Percentiles rank a stretch among this genome's conserved stretches.
These are phyloP conservation scores for Lymantria dispar DNA, from an alignment of 2,888 invertebrate species.

Conservation along the genomic window DNA sequence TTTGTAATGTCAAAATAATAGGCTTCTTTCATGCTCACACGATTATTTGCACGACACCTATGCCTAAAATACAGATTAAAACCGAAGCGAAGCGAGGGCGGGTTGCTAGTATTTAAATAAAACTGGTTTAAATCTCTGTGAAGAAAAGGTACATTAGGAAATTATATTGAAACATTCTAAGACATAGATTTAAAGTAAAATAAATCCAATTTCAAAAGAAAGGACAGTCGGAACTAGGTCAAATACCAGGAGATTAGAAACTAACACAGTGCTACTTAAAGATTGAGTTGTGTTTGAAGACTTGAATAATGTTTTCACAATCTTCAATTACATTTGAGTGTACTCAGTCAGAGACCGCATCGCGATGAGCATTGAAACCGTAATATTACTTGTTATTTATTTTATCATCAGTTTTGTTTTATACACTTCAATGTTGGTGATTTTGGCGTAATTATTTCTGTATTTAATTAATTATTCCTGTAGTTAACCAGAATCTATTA, in stretches of 20 bases:
- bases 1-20: too few species aligned
- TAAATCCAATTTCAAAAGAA: slow-evolving; percentile 4
- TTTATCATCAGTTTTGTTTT: too few species aligned
- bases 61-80: too few species aligned
- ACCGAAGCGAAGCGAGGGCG: too few species aligned
- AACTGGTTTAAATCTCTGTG: too few species aligned
- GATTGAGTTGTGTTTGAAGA: slow-evolving; percentile 19
- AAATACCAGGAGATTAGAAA: slow-evolving; percentile 11
- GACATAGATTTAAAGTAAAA: background rate
- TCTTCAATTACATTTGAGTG: slow-evolving; percentile 22
- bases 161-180: background rate
- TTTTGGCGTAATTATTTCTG: too few species aligned
- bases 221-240: slow-evolving; percentile 12
- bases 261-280: slow-evolving; percentile 10
- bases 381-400: background rate
- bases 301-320: slow-evolving; percentile 21
- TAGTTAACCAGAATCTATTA: too few species aligned
- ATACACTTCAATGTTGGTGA: too few species aligned
- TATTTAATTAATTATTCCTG: too few species aligned
- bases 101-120: too few species aligned
- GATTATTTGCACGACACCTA: too few species aligned
- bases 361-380: background rate
- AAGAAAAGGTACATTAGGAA: background rate
- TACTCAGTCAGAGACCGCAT: background rate
- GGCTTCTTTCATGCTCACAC: too few species aligned